Conservation (phyloP, 2,113 vertebrate species). For the Seriola aureovittata region DNA sequence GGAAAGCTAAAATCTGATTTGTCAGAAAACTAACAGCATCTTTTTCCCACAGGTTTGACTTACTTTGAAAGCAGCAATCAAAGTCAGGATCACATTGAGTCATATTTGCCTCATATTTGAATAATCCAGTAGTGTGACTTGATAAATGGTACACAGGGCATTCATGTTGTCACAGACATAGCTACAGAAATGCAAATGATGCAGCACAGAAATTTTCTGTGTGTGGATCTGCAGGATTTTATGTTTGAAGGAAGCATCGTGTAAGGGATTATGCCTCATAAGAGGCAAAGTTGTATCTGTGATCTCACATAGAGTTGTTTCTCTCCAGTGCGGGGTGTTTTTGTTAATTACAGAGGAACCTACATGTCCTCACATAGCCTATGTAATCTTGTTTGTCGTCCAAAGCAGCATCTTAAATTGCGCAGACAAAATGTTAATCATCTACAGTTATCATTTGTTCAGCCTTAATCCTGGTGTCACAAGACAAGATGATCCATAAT, state of each 20-base stretch:
- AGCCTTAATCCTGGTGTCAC: slow-evolving; percentile 15
- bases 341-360: slow-evolving; percentile 50
- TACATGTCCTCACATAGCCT: slow-evolving; percentile 34
- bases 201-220: neutral
- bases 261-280: slow-evolving; percentile 7
- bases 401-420: slow-evolving; percentile 43
- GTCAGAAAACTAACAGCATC: neutral
- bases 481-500: neutral
- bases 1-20: slow-evolving; percentile 25
- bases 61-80: slow-evolving; percentile 41
- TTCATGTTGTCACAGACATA: slow-evolving; percentile 30
- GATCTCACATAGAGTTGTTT: slow-evolving; percentile 14
- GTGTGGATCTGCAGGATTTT: slow-evolving; percentile 9
- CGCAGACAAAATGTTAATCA: slow-evolving; percentile 19
- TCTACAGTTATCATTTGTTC: slow-evolving; percentile 5
- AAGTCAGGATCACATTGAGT: slow-evolving; percentile 29
- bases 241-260: neutral
- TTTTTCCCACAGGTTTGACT: slow-evolving; percentile 6
- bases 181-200: slow-evolving; percentile 41
- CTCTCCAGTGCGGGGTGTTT: slow-evolving; percentile 22
- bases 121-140: slow-evolving; percentile 31
- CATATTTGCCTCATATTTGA: slow-evolving; percentile 27
- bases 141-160: slow-evolving; percentile 17
- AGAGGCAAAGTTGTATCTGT: neutral
- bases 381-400: slow-evolving; percentile 35